Base-by-base conservation (phyloP, 2,113 vertebrate species). In the Pseudolaguvia tuberculata region DNA sequence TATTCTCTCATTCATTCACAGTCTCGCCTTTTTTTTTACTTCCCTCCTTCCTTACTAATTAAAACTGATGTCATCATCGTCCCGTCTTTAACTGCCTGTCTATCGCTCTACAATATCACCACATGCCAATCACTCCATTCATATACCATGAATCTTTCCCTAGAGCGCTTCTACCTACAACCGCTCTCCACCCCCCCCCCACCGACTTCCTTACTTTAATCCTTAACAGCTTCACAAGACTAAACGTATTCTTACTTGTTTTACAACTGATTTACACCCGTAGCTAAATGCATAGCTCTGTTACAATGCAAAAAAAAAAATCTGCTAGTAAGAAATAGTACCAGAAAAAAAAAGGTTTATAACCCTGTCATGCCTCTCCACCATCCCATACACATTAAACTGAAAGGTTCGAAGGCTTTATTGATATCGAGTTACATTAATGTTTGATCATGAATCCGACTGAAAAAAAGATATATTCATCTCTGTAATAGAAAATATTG, bases 211-310 rank as follows among this genome's bases (percentile, higher is more conserved):
- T 80, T 78, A 76, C 48, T 61, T 47, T 63, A 51, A 73, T 77
- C 71, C 68, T 69, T 77, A 66, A 78, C 23, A 56, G 69, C 77
- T 78, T 79, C 51, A 70, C 75, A 83, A 75, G 78, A 70, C 77
- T 72, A 53, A 58, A 78, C 74, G 77, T 73, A 85, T 80, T 83
- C 79, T 78, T 73, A 66, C 78, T 72, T 77, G 66, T 81, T 80
- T 79, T 77, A 79, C 71, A 79, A 79, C 76, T 70, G 62, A 80
- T 73, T 75, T 62, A 73, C 14, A 47, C 50, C 53, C 55, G 68
- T 48, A 59, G 74, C 70, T 77, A 79, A 80, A 82, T 79, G 74
- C 67, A 73, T 72, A 78, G 63, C 63, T 74, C 39, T 69, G 47
- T 61, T 72, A 52, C 67, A 71, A 72, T 35, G 77, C 73, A 80